phyloP scores from a whole-genome alignment of 2,888 invertebrate genomes.

The Ecdyonurus torrentis region DNA sequence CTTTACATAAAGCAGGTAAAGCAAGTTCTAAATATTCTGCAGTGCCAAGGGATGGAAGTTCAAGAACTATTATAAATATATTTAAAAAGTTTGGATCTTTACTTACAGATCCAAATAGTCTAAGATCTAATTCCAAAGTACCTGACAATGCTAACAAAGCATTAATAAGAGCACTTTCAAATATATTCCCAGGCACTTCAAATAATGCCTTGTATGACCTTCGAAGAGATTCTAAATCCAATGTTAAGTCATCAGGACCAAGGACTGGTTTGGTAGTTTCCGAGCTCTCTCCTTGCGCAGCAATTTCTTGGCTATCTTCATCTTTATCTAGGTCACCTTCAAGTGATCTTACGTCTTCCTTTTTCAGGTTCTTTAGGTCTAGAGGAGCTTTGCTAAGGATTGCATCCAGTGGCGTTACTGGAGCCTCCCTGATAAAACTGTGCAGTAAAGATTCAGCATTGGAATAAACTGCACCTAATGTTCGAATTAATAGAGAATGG shows the following conservation, averaged over 20 bases:
- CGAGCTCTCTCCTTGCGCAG: conserved; percentile 24
- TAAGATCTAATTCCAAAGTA: conserved; percentile 51
- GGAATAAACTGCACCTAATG: conserved; percentile 60
- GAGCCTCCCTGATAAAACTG: conserved; percentile 42
- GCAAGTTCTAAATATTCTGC: conserved; percentile 72
- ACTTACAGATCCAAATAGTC: conserved; percentile 29
- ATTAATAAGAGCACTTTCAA: conserved; percentile 52
- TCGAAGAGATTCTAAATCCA: conserved; percentile 57
- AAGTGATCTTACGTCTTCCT: conserved; percentile 52
- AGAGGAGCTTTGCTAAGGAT: conserved; percentile 35
- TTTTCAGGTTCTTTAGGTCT: conserved; percentile 38
- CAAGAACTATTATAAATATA: conserved; percentile 57
- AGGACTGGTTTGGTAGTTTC: conserved; percentile 18
- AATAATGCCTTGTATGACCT: conserved; percentile 44
- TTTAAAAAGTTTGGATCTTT: conserved; percentile 32
- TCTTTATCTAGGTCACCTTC: conserved; percentile 78
- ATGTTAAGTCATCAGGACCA: conserved; percentile 23
- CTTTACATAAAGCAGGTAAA: conserved; percentile 50
- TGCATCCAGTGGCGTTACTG: conserved; percentile 31
- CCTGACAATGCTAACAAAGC: conserved; percentile 56
- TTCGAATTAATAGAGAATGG: conserved; percentile 54
- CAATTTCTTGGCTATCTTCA: conserved; percentile 45
- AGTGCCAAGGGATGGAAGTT: conserved; percentile 53
- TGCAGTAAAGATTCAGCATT: conserved; percentile 48
- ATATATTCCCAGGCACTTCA: conserved; percentile 26